Conservation (phyloP, 2,113 vertebrate genomes). For the Cheirogaleus medius region DNA sequence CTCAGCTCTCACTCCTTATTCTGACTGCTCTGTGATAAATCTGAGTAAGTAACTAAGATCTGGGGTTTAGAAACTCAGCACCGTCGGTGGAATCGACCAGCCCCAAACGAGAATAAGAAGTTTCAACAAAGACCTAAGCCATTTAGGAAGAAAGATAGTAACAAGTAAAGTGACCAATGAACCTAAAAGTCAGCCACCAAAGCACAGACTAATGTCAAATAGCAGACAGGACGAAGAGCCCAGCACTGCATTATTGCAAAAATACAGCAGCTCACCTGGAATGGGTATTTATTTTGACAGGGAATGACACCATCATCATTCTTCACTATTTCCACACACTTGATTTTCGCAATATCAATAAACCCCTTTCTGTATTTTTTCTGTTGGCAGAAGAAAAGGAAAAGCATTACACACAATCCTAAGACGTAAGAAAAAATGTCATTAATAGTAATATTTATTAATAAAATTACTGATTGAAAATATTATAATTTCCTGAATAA, state of each 20-base stretch:
- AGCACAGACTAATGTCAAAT: background rate
- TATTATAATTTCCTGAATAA: background rate
- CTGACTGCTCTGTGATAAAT: background rate
- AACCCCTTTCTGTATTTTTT: slow-evolving; percentile 92
- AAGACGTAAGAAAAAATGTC: background rate
- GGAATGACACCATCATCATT: slow-evolving; percentile 89
- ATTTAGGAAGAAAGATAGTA: background rate
- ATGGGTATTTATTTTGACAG: slow-evolving; percentile 96
- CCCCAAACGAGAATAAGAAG: background rate
- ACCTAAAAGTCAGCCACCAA: background rate
- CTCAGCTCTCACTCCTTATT: background rate
- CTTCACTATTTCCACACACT: slow-evolving; percentile 95
- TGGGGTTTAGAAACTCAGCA: background rate
- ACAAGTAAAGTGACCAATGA: background rate
- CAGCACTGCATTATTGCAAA: background rate
- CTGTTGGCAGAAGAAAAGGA: slow-evolving; percentile 80
- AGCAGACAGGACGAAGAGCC: background rate
- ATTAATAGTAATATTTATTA: background rate
- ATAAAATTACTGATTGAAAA: slow-evolving; percentile 23
- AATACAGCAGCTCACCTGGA: slow-evolving; percentile 88
- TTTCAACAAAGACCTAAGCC: background rate
- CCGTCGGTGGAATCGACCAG: background rate
- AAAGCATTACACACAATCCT: background rate
- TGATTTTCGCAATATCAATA: slow-evolving; percentile 92
- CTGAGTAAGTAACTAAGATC: background rate